Conservation (phyloP, 2,113 vertebrate genomes). For the Plestiodon gilberti region DNA sequence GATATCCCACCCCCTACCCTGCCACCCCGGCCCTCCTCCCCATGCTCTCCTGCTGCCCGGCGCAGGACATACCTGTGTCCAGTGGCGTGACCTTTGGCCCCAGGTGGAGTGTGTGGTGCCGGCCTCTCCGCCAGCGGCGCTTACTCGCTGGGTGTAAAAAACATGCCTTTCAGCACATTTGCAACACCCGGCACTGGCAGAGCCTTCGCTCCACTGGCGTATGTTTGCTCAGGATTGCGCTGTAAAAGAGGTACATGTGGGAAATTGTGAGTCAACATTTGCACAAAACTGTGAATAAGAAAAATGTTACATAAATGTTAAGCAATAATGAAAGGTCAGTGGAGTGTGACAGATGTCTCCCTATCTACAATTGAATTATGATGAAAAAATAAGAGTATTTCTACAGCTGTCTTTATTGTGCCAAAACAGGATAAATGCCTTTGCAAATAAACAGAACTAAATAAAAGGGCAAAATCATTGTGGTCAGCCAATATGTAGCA, state of each 20-base stretch:
- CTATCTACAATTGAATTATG: neutral
- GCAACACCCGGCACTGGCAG: too few relatives aligned
- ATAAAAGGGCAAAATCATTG: neutral
- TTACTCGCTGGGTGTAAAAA: too few relatives aligned
- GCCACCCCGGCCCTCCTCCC: too few relatives aligned
- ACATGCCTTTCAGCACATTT: too few relatives aligned
- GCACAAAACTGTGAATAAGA: neutral
- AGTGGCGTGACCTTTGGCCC: too few relatives aligned
- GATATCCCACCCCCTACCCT: too few relatives aligned
- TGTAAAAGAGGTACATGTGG: neutral
- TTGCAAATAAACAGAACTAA: neutral
- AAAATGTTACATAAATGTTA: slow-evolving; percentile 11
- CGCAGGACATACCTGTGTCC: too few relatives aligned
- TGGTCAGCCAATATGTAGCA: neutral
- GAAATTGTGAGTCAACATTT: neutral
- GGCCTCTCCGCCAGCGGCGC: too few relatives aligned
- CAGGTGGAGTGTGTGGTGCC: too few relatives aligned
- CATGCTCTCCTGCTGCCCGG: too few relatives aligned
- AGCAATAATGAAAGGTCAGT: neutral
- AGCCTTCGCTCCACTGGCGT: too few relatives aligned
- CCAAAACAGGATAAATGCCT: neutral
- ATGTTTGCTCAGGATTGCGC: too few relatives aligned
- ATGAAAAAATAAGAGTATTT: neutral
- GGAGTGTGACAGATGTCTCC: neutral
- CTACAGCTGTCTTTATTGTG: neutral